Evolutionary conservation across 2,113 vertebrate species (phyloP).

Genomic region (Ia io): DNA sequence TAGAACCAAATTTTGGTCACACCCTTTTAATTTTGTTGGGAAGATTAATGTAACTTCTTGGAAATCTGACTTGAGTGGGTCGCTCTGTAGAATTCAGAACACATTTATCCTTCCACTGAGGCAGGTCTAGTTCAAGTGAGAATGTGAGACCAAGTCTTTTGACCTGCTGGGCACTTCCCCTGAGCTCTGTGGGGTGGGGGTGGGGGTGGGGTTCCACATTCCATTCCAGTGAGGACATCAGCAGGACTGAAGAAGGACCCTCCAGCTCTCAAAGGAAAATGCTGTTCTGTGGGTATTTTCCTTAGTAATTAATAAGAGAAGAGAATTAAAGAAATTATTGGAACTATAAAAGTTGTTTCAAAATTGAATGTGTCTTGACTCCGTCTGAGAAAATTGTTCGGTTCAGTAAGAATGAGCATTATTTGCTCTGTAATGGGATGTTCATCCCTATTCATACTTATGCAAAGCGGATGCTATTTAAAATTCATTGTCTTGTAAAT

Average conservation of each 20-base stretch:
- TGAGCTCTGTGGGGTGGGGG: not conserved
- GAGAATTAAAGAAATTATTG: conserved; percentile 27
- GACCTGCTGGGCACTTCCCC: not conserved
- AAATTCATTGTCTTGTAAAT: not conserved
- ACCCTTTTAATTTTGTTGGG: not conserved
- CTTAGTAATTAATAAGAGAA: conserved; percentile 20
- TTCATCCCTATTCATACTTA: not conserved
- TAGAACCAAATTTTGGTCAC: not conserved
- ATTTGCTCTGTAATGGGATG: not conserved
- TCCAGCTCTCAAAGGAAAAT: not conserved
- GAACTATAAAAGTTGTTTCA: not conserved
- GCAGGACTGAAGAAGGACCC: not conserved
- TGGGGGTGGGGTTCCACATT: too few relatives aligned
- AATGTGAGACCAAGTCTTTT: not conserved
- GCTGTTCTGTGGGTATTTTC: not conserved
- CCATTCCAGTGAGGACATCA: not conserved
- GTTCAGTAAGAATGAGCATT: not conserved
- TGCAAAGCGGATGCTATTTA: not conserved
- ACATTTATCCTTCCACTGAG: not conserved
- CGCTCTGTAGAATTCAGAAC: not conserved
- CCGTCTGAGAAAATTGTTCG: not conserved
- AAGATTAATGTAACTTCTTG: conserved; percentile 28
- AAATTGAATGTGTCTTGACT: not conserved
- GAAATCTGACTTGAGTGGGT: not conserved
- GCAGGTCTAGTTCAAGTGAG: not conserved